Conservation (phyloP, 2,888 invertebrate species). For the Lissocephala sabroskyi region DNA sequence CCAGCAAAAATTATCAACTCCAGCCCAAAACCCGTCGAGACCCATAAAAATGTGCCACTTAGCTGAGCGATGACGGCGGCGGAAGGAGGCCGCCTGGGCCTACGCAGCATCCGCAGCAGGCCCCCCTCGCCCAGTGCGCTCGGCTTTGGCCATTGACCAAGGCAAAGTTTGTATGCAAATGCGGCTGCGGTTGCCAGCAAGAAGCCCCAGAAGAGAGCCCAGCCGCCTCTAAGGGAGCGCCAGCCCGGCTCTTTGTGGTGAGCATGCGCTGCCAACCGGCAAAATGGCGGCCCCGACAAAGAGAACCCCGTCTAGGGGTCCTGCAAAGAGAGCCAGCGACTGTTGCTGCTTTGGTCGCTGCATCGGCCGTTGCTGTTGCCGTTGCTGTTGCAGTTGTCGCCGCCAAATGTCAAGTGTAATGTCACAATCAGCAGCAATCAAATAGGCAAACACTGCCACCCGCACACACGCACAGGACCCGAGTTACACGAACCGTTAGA, state of each 20-base stretch:
- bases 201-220: no score
- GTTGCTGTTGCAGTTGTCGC: slow-evolving; percentile 22
- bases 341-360: neutral
- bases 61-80: slow-evolving; percentile 46
- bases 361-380: slow-evolving; percentile 19
- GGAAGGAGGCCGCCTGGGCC: no score
- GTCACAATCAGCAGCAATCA: slow-evolving; percentile 68
- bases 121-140: slow-evolving; percentile 15
- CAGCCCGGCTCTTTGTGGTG: slow-evolving; percentile 35
- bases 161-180: slow-evolving; percentile 8
- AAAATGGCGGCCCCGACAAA: slow-evolving; percentile 46
- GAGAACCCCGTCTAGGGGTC: neutral
- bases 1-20: slow-evolving; percentile 56
- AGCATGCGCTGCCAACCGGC: slow-evolving; percentile 55
- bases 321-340: neutral
- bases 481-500: no score
- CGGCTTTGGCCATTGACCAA: slow-evolving; percentile 11
- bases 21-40: slow-evolving; percentile 52
- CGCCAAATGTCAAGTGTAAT: slow-evolving; percentile 70
- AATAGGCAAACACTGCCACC: slow-evolving; percentile 45
- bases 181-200: slow-evolving; percentile 25
- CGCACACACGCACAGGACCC: slow-evolving; percentile 6
- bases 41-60: slow-evolving; percentile 64
- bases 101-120: slow-evolving; percentile 20
- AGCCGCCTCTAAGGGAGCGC: neutral